These are phyloP conservation scores for Gasterosteus aculeatus DNA, from an alignment of 2,113 vertebrate genomes.

Conservation along the genomic window DNA sequence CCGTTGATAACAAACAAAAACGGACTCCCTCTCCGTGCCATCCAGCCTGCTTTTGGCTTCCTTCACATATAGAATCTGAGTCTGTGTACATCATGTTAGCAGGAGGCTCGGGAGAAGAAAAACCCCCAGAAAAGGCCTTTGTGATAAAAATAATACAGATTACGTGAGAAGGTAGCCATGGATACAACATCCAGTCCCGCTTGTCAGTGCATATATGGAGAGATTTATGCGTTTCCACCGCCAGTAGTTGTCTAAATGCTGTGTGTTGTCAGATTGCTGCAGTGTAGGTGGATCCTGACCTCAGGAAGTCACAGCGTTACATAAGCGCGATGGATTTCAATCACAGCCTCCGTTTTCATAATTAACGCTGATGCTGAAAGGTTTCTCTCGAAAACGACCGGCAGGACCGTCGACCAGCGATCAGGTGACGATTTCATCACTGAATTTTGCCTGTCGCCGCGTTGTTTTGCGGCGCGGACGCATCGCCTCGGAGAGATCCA, in stretches of 20 bases:
- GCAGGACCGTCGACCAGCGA: too few species aligned
- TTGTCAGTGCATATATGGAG: slow-evolving; percentile 71
- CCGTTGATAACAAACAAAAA: neutral
- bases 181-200: slow-evolving; percentile 74
- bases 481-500: neutral
- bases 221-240: slow-evolving; percentile 71
- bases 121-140: slow-evolving; percentile 51
- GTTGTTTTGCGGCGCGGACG: slow-evolving; percentile 7
- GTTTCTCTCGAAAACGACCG: slow-evolving; percentile 36
- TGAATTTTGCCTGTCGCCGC: neutral
- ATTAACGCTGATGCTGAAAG: slow-evolving; percentile 55
- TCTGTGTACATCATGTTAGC: slow-evolving; percentile 52
- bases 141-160: slow-evolving; percentile 76
- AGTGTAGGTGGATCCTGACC: slow-evolving; percentile 75
- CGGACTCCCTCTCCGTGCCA: neutral
- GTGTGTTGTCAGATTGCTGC: slow-evolving; percentile 68
- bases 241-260: slow-evolving; percentile 70
- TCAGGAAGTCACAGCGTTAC: slow-evolving; percentile 67
- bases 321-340: slow-evolving; percentile 70
- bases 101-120: slow-evolving; percentile 50
- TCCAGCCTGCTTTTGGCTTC: slow-evolving; percentile 14
- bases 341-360: slow-evolving; percentile 58
- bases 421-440: too few species aligned
- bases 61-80: slow-evolving; percentile 48
- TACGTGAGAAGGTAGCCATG: slow-evolving; percentile 76